Evolutionary conservation across 2,888 invertebrate species (phyloP).

Genomic region (Invenusta paracnida): DNA sequence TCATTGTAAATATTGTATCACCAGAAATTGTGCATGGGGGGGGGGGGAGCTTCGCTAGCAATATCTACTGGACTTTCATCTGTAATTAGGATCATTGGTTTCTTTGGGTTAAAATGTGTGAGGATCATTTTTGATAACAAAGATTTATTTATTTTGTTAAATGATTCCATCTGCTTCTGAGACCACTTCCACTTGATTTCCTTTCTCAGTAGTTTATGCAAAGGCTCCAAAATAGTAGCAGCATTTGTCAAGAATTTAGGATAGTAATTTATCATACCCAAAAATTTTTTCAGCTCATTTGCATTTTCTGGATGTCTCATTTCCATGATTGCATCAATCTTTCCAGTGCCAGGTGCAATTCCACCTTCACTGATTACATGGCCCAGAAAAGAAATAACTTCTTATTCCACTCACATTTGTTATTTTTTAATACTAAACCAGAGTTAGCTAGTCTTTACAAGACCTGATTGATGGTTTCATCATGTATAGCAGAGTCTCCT

Average conservation of each 20-base stretch:
- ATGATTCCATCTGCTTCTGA: not conserved
- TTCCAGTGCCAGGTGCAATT: not conserved
- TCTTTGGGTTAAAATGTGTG: constrained; percentile 9
- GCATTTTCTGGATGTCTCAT: not conserved
- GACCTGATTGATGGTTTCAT: constrained; percentile 1
- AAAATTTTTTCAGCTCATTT: not conserved
- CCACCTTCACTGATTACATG: not conserved
- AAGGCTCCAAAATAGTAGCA: constrained; percentile 5
- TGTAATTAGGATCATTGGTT: too few relatives aligned
- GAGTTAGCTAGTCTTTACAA: not conserved
- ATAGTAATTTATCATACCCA: constrained; percentile 17
- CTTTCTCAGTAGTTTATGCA: not conserved
- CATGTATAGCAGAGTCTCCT: not conserved
- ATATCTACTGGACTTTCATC: too few relatives aligned
- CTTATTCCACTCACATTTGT: not conserved
- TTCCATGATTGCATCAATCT: not conserved
- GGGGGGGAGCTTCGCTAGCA: too few relatives aligned
- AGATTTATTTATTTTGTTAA: not conserved
- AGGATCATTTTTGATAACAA: not conserved
- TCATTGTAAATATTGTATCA: too few relatives aligned
- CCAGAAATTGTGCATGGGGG: too few relatives aligned
- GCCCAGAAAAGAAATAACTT: not conserved
- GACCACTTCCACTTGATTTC: not conserved
- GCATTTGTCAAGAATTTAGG: not conserved
- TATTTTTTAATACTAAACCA: not conserved